Evolutionary conservation across 2,888 invertebrate species (phyloP).

Genomic region (Ethmia dodecea): DNA sequence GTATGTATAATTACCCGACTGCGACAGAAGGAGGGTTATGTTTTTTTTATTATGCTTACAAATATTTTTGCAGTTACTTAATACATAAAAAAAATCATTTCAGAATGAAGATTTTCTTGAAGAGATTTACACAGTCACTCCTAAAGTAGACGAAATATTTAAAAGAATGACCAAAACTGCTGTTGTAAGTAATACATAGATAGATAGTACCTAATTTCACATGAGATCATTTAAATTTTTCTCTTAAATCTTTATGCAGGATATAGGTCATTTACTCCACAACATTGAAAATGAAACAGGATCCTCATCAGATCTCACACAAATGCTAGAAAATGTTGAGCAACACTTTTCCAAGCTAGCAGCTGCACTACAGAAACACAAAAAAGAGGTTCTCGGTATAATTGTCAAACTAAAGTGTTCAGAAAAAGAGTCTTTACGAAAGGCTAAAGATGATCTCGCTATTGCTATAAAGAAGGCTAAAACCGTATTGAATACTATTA

Average conservation of each 20-base stretch:
- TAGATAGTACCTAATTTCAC: too few relatives aligned
- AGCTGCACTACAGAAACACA: conserved; percentile 70
- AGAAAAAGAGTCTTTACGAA: conserved; percentile 46
- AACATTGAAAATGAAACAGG: conserved; percentile 49
- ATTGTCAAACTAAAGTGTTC: conserved; percentile 40
- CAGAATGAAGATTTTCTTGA: conserved; percentile 53
- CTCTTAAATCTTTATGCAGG: conserved; percentile 38
- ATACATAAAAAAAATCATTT: too few relatives aligned
- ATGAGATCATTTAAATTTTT: too few relatives aligned
- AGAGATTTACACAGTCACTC: conserved; percentile 39
- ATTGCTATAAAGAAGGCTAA: conserved; percentile 30
- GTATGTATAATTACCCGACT: too few relatives aligned
- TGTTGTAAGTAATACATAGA: conserved; percentile 52
- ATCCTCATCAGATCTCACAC: conserved; percentile 35
- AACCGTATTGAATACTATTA: conserved; percentile 3
- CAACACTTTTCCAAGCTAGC: conserved; percentile 73
- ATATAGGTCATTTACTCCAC: conserved; percentile 53
- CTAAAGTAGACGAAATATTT: conserved; percentile 58
- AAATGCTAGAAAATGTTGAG: conserved; percentile 48
- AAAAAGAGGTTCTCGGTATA: conserved; percentile 52
- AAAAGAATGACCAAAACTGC: conserved; percentile 64
- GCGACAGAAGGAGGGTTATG: too few relatives aligned
- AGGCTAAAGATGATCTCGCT: conserved; percentile 40
- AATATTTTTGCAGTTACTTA: too few relatives aligned
- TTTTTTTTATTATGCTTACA: too few relatives aligned